Percentiles rank a stretch among this genome's conserved stretches.
phyloP scores from a whole-genome alignment of 1,140 invertebrate genomes.

The Polyergus mexicanus region DNA sequence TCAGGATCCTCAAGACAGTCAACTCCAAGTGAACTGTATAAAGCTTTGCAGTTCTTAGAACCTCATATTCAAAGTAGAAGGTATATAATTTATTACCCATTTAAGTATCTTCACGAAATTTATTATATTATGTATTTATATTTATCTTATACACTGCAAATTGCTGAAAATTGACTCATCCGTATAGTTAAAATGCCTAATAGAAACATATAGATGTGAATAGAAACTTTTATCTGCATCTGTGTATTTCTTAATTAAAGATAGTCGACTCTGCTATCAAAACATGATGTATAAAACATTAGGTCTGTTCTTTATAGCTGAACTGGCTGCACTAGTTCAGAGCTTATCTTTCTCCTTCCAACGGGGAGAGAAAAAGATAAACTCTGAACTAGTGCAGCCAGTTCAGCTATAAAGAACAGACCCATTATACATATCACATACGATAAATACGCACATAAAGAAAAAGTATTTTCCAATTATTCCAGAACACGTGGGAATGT shows the following conservation, averaged over 20 bases:
- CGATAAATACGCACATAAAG: not conserved
- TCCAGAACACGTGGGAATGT: not conserved
- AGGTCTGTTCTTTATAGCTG: too few species aligned
- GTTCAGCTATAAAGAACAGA: too few species aligned
- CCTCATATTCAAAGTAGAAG: not conserved
- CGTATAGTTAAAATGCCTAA: not conserved
- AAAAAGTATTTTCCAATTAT: constrained; percentile 3
- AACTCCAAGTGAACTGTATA: not conserved
- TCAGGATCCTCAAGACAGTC: not conserved
- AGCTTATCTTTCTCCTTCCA: too few species aligned
- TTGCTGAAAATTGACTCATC: not conserved
- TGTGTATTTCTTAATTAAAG: not conserved
- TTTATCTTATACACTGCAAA: too few species aligned
- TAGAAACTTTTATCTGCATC: not conserved
- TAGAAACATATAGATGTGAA: not conserved
- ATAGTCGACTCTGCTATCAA: not conserved
- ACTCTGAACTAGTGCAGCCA: too few species aligned
- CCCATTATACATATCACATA: not conserved
- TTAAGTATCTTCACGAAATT: not conserved
- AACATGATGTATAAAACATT: too few species aligned
- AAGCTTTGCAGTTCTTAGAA: not conserved
- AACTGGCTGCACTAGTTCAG: too few species aligned
- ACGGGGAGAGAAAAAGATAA: too few species aligned
- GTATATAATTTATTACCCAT: not conserved
- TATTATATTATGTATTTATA: constrained; percentile 9